Base-by-base conservation (phyloP, 2,888 invertebrate species). In the Diaperis boleti region DNA sequence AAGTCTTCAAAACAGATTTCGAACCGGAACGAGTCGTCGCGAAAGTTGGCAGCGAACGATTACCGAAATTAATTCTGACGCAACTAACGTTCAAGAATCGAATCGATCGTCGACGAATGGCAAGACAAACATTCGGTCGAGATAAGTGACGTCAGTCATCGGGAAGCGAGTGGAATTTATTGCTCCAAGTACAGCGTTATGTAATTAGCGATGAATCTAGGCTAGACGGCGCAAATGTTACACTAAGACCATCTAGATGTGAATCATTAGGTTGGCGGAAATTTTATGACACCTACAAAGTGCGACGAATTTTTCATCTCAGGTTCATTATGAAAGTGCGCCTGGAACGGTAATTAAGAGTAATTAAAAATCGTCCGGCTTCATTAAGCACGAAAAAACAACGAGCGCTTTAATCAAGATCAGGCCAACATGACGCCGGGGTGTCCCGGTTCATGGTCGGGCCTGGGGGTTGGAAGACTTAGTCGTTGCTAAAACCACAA, bases 1-100 rank as follows among this genome's bases (percentile, higher is more conserved):
- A 60, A 60, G 35, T 60, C 52, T 29, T 31, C 31, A 44, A 60
- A 60, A 60, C 54, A 37, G 52, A 54, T 45, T 39, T 35, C 18
- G 7, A 18, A 10, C 18, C n/a, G n/a, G 41, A 18, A 18, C 10
- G 10, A 42, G 18, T 17, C 7, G 7, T 13, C 14, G 35, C 1
- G 14, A 17, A 35, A 49, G 4, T 35, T 49, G 31, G 17, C 29
- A 7, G 11, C 14, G n/a, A 26, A 35, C 49, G 18, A 49, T 49
- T 17, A 35, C 35, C 49, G 18, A 33, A 45, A 49, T 49, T 49
- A 49, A 49, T 35, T 49, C 15, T 8, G 17, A 35, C 33, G 29
- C 47, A 47, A 45, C n/a, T n/a, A n/a, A n/a, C 45, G 14, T 45
- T 45, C 45, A 45, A 45, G 45, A 45, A 45, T 45, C 41, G 17